Evolutionary conservation across 2,797 vertebrate species (phyloP).

Genomic region (Chiloscyllium punctatum): DNA sequence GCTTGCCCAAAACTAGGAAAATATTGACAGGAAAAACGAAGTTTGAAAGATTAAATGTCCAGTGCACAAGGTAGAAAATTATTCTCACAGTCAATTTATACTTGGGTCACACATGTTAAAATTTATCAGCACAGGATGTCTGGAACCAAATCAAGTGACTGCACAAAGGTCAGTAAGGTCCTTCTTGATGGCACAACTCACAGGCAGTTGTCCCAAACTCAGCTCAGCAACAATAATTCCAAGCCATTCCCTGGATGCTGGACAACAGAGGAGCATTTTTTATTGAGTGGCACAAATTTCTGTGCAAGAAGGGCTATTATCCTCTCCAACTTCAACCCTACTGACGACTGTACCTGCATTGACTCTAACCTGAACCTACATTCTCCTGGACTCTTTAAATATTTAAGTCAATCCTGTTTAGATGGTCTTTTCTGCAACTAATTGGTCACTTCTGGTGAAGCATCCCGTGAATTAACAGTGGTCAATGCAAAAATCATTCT

Average conservation of each 20-base stretch:
- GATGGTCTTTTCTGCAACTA: background rate
- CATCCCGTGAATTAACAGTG: background rate
- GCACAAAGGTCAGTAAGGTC: no score
- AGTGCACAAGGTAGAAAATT: no score
- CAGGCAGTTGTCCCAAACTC: background rate
- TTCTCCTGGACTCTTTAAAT: background rate
- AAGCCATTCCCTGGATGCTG: background rate
- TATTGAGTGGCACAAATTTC: background rate
- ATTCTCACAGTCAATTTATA: no score
- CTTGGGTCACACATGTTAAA: no score
- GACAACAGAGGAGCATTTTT: background rate
- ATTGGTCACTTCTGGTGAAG: background rate
- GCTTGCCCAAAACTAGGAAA: no score
- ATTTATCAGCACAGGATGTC: no score
- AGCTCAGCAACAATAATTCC: background rate
- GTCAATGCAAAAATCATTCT: background rate
- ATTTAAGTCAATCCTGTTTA: background rate
- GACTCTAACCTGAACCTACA: background rate
- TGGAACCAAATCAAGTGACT: no score
- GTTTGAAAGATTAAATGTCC: no score
- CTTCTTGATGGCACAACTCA: background rate
- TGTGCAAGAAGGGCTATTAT: background rate
- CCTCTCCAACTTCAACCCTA: background rate
- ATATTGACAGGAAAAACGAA: no score
- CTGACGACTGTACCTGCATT: background rate